Conservation (phyloP, 2,888 invertebrate species). For the Dasypolia templi region DNA sequence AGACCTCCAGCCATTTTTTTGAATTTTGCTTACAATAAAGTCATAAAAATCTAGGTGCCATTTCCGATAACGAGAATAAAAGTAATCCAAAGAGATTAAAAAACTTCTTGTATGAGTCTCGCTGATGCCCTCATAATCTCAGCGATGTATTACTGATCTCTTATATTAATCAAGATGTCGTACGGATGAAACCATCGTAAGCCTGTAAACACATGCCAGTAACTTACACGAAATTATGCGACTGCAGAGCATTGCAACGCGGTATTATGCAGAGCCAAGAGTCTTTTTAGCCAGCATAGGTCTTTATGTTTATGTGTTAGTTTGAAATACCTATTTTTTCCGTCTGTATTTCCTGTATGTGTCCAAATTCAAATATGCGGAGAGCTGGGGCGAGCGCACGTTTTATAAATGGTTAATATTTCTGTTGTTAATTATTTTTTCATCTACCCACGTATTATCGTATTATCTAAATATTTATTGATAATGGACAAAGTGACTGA, state of each 20-base stretch:
- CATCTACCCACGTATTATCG: no score
- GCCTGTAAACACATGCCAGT: not conserved
- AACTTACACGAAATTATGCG: not conserved
- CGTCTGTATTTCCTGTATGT: not conserved
- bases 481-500: no score
- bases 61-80: not conserved
- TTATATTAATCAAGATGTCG: constrained; percentile 8
- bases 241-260: not conserved
- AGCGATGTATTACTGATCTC: constrained; percentile 17
- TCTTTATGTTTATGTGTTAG: not conserved
- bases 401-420: no score
- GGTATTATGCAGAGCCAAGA: not conserved
- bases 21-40: no score
- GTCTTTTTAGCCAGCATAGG: not conserved
- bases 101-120: constrained; percentile 7
- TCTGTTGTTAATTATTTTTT: no score
- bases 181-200: not conserved
- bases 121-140: constrained; percentile 13
- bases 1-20: no score
- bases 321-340: not conserved
- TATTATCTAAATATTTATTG: no score
- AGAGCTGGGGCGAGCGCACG: no score
- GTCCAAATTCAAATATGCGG: not conserved
- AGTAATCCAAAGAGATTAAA: constrained; percentile 19
- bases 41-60: not conserved